Base-by-base conservation (phyloP, 2,113 vertebrate species). In the Apus apus region DNA sequence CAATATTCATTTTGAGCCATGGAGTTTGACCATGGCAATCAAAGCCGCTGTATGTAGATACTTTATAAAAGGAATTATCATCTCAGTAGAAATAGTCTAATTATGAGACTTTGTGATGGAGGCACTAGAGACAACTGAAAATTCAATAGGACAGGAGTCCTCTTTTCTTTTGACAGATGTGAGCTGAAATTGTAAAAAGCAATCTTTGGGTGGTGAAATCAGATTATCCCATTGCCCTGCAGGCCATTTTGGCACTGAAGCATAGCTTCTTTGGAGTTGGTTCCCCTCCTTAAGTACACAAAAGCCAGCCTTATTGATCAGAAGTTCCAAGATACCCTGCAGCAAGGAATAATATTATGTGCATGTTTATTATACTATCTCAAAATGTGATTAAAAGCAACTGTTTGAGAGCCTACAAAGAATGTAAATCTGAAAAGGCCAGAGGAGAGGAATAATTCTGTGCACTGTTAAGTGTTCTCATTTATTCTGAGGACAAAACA, bases 261-360 rank as follows among this genome's bases (percentile, higher is more conserved):
- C 56, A 83, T 96, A 85, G 75, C 51, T 94, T 68, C 85, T 86
- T 84, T 75, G 73, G 80, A 91, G 65, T 92, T 78, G 65, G 61
- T 91, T 89, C 93, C 91, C 93, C 76, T 90, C 66, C 85, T 96
- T 80, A 50, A 78, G 88, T 58, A 93, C 53, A 94, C 3, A 0
- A 95, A 94, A 94, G 83, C 88, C 61, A 96, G 80, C 29, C 88
- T 60, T 96, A 95, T 95, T 94, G 92, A 96, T 96, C 79, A 91
- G 82, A 94, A 93, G 60, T 89, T 85, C 89, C 66, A 96, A 81
- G 73, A 89, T 66, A 65, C n/a, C 96, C 96, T 73, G 73, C 50
- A 89, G 90, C 75, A 91, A 90, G 76, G 57, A 75, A 70, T 88
- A 5, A 76, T 72, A 94, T 96, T 94, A 95, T 51, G 65, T 46